Conservation (phyloP, 2,113 vertebrate genomes). For the Propithecus coquereli region DNA sequence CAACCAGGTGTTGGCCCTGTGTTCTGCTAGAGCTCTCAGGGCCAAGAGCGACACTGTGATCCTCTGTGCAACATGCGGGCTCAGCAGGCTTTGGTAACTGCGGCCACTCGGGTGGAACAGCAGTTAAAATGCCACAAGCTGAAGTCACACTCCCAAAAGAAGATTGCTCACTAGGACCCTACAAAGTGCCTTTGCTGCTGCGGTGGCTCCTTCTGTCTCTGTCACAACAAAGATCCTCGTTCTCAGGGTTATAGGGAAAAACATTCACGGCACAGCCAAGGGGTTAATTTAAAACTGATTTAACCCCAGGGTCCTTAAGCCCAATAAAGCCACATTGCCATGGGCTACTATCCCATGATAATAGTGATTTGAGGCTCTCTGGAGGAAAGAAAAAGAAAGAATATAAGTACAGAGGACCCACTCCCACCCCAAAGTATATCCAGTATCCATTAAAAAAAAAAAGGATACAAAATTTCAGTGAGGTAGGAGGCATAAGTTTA, state of each 20-base stretch:
- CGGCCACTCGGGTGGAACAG: background rate
- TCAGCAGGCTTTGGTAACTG: background rate
- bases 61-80: too few relatives aligned
- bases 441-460: background rate
- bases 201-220: background rate
- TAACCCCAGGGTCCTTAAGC: background rate
- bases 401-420: background rate
- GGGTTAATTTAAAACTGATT: background rate
- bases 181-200: background rate
- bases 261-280: background rate
- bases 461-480: background rate
- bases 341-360: background rate
- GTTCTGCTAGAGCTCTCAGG: background rate
- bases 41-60: too few relatives aligned
- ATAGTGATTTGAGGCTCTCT: background rate
- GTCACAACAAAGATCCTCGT: background rate
- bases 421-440: background rate
- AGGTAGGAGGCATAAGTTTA: background rate
- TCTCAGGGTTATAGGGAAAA: background rate
- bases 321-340: background rate
- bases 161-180: background rate
- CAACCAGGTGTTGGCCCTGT: background rate
- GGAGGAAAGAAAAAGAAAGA: background rate
- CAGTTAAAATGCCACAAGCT: background rate
- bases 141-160: background rate